Conservation (phyloP, 2,113 vertebrate species). For the Vanacampus margaritifer region DNA sequence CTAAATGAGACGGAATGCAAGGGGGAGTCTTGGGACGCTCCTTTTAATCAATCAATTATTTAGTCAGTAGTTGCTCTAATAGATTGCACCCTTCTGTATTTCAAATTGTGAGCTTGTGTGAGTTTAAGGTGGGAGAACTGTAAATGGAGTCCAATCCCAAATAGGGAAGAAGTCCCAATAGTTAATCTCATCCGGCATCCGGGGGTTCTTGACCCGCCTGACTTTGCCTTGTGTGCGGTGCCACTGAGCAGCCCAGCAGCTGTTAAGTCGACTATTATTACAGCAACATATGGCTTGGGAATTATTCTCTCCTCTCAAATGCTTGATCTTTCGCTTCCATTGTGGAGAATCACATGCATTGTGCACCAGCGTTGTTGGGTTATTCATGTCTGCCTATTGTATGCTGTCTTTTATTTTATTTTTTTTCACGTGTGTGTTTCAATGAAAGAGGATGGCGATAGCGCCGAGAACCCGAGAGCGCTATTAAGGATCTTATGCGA, state of each 20-base stretch:
- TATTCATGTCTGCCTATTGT: constrained; percentile 46
- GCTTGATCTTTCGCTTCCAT: constrained; percentile 29
- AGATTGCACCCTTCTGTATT: not conserved
- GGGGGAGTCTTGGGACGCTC: not conserved
- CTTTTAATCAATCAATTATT: not conserved
- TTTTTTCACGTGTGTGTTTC: constrained; percentile 4
- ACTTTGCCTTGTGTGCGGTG: constrained; percentile 3
- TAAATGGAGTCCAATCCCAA: not conserved
- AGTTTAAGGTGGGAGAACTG: not conserved
- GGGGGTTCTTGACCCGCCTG: not conserved
- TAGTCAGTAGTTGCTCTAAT: not conserved
- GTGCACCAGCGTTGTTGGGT: constrained; percentile 25
- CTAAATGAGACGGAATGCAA: constrained; percentile 32
- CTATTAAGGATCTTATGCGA: constrained; percentile 23
- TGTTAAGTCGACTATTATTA: constrained; percentile 41
- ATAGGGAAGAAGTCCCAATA: not conserved
- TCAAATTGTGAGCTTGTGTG: not conserved
- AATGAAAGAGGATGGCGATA: constrained; percentile 18
- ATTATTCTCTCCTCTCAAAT: constrained; percentile 8
- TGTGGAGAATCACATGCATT: constrained; percentile 26
- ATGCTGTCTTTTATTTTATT: constrained; percentile 14
- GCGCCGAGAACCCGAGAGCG: constrained; percentile 12
- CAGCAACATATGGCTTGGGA: constrained; percentile 33
- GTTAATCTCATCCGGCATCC: not conserved
- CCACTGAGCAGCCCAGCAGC: constrained; percentile 35